Percentiles rank a stretch among this genome's conserved stretches.
Evolutionary conservation across 1,140 invertebrate genomes (phyloP).

Genomic region (Araneus ventricosus): DNA sequence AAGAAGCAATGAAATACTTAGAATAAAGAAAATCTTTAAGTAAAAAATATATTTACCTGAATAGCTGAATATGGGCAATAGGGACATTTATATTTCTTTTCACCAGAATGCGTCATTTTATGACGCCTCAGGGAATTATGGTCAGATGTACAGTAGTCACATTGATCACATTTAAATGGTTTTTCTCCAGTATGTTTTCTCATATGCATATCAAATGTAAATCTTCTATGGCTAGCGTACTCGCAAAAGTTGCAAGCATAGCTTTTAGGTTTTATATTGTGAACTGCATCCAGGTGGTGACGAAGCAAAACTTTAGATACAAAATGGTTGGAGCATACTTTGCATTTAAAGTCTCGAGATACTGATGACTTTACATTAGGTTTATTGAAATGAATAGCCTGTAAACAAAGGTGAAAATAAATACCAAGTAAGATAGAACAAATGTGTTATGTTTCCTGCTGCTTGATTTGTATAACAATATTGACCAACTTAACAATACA

Average conservation of each 20-base stretch:
- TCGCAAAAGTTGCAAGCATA: slow-evolving; percentile 74
- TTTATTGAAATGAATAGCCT: slow-evolving; percentile 29
- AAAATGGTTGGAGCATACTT: slow-evolving; percentile 74
- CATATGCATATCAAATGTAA: slow-evolving; percentile 79
- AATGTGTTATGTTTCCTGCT: too few species aligned
- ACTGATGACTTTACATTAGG: not conserved
- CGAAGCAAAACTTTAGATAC: slow-evolving; percentile 54
- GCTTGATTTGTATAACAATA: too few species aligned
- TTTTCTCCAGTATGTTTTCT: slow-evolving; percentile 82
- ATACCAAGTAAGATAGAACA: not conserved
- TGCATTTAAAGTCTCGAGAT: slow-evolving; percentile 57
- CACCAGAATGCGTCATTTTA: slow-evolving; percentile 79
- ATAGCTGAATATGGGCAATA: slow-evolving; percentile 84
- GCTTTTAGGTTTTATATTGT: slow-evolving; percentile 77
- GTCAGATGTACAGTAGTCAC: slow-evolving; percentile 78
- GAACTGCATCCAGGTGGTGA: slow-evolving; percentile 78
- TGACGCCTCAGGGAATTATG: slow-evolving; percentile 79
- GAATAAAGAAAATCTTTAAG: not conserved
- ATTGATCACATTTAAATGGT: slow-evolving; percentile 85
- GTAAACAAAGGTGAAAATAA: not conserved
- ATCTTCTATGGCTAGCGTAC: slow-evolving; percentile 78
- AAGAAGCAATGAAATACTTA: not conserved
- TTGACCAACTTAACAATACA: too few species aligned
- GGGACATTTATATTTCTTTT: slow-evolving; percentile 81
- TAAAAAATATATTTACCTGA: slow-evolving; percentile 77